A percentile compares a stretch with the other conserved stretches of the same genome.
These are phyloP conservation scores for Spea multiplicata DNA, from an alignment of 2,113 vertebrate species.

Conservation along the genomic window DNA sequence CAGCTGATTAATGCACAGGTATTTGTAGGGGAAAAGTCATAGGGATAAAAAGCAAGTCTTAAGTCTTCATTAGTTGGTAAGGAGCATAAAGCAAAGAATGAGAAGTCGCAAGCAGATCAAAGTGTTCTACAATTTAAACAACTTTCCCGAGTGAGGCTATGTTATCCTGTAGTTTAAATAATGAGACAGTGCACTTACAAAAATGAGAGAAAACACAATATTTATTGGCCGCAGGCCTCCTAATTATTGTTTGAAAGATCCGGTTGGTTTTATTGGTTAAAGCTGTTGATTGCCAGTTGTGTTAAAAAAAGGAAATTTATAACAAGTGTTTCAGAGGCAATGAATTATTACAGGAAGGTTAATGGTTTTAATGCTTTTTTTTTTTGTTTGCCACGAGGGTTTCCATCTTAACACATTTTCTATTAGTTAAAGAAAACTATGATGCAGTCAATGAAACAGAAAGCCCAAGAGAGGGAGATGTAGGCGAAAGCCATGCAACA, in stretches of 20 bases:
- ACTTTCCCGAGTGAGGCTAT: constrained; percentile 52
- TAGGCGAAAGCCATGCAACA: too few relatives aligned
- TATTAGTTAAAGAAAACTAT: too few relatives aligned
- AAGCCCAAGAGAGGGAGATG: too few relatives aligned
- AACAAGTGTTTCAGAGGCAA: too few relatives aligned
- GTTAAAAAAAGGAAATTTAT: too few relatives aligned
- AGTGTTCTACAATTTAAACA: constrained; percentile 71
- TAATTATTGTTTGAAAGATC: constrained; percentile 21
- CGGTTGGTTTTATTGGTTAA: not conserved
- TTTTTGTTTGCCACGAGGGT: too few relatives aligned
- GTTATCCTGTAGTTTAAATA: constrained; percentile 25
- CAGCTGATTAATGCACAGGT: constrained; percentile 83
- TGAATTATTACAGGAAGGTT: too few relatives aligned
- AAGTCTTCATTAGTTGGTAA: constrained; percentile 92
- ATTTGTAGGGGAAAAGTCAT: constrained; percentile 79
- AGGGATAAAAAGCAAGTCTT: constrained; percentile 82
- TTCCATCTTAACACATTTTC: too few relatives aligned
- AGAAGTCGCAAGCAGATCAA: constrained; percentile 89
- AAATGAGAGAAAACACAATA: not conserved
- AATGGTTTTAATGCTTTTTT: too few relatives aligned
- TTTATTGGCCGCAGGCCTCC: constrained; percentile 30
- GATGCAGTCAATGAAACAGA: too few relatives aligned
- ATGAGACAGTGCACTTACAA: constrained; percentile 33
- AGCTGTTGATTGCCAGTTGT: too few relatives aligned
- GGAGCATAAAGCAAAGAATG: constrained; percentile 72